Conservation (phyloP, 2,113 vertebrate genomes). For the Mandrillus leucophaeus region DNA sequence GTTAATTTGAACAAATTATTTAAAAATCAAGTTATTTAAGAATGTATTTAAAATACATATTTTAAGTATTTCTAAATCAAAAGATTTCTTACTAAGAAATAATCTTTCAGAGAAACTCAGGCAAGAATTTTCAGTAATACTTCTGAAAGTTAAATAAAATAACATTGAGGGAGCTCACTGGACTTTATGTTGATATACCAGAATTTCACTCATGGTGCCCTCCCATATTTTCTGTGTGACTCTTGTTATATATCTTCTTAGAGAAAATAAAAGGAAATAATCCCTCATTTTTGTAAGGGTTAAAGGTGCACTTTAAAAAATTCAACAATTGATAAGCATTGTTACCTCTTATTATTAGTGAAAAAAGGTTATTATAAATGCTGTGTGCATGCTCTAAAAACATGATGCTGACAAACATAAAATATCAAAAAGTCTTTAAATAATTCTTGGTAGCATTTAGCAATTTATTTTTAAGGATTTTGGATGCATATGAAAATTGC, state of each 20-base stretch:
- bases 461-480: background rate
- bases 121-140: background rate
- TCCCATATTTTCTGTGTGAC: background rate
- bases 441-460: background rate
- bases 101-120: background rate
- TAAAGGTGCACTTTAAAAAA: background rate
- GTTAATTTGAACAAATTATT: background rate
- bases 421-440: background rate
- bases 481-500: background rate
- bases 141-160: background rate
- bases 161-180: background rate
- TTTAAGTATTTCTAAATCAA: slow-evolving; percentile 25
- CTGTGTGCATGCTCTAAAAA: background rate
- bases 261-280: background rate
- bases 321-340: background rate
- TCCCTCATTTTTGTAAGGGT: background rate
- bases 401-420: background rate
- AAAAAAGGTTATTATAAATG: background rate
- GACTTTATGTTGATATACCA: background rate
- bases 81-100: background rate
- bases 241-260: background rate
- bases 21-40: background rate
- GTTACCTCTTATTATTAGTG: background rate
- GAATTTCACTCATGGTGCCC: background rate
- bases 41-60: background rate